Evolutionary conservation across 2,113 vertebrate species (phyloP).

Genomic region (Chauna torquata): DNA sequence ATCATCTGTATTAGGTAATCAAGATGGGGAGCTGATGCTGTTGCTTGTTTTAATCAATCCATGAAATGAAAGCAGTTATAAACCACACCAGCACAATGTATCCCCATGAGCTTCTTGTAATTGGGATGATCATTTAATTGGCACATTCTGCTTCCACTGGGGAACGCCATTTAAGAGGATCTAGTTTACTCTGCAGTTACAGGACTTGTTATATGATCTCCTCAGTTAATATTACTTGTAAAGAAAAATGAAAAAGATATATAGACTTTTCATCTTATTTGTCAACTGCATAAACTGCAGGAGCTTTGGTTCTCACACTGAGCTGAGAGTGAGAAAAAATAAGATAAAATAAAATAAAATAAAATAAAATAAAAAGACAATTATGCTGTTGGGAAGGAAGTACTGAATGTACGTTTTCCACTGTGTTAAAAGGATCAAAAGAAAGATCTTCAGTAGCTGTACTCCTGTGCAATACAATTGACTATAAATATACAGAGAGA

Average conservation of each 20-base stretch:
- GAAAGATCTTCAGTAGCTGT: background rate
- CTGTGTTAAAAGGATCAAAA: constrained; percentile 16
- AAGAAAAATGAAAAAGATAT: constrained; percentile 29
- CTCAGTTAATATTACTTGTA: background rate
- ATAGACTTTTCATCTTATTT: constrained; percentile 29
- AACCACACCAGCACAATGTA: constrained; percentile 48
- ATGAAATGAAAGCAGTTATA: constrained; percentile 61
- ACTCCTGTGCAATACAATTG: background rate
- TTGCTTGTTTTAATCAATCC: constrained; percentile 61
- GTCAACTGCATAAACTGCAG: background rate
- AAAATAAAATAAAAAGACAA: background rate
- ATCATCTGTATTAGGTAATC: constrained; percentile 48
- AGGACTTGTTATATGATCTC: constrained; percentile 8
- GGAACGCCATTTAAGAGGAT: constrained; percentile 35
- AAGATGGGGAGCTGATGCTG: constrained; percentile 30
- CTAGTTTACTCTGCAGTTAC: constrained; percentile 18
- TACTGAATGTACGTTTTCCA: background rate
- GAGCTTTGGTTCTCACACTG: background rate
- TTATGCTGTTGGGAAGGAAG: background rate
- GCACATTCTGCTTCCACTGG: constrained; percentile 49
- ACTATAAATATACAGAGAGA: background rate
- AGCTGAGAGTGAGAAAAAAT: background rate
- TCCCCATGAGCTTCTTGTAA: constrained; percentile 57
- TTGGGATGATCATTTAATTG: constrained; percentile 72
- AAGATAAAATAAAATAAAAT: background rate